phyloP scores from a whole-genome alignment of 2,113 vertebrate species.

The Entelurus aequoreus region DNA sequence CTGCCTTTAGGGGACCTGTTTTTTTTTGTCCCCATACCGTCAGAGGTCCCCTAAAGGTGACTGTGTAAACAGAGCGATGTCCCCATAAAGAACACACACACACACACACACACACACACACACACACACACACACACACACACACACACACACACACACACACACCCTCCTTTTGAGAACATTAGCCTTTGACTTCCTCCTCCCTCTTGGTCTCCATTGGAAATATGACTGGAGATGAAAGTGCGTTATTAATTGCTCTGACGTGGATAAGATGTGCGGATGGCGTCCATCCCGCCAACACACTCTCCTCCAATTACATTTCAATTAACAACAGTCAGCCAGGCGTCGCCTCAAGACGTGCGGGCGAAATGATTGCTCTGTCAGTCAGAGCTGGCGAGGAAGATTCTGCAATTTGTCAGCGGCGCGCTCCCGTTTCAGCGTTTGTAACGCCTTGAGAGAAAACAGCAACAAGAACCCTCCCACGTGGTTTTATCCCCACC shows the following conservation, averaged over 20 bases:
- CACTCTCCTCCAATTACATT: constrained; percentile 66
- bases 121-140: constrained; percentile 13
- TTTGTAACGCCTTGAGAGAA: neutral
- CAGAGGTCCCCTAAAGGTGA: no score
- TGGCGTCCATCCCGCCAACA: constrained; percentile 24
- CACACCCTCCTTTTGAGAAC: constrained; percentile 44
- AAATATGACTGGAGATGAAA: constrained; percentile 53
- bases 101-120: constrained; percentile 2
- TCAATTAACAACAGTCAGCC: constrained; percentile 71
- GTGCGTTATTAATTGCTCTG: constrained; percentile 70
- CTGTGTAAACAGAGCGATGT: no score
- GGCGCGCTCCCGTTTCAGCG: constrained; percentile 25
- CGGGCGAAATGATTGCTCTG: constrained; percentile 68
- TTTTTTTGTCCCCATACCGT: no score
- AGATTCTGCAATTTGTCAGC: constrained; percentile 54
- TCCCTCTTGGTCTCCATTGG: constrained; percentile 54
- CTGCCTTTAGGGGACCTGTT: no score
- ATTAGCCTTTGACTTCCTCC: constrained; percentile 59
- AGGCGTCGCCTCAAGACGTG: constrained; percentile 66
- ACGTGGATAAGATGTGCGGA: constrained; percentile 69
- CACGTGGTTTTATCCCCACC: no score
- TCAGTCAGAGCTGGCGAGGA: constrained; percentile 57
- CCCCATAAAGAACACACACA: no score
- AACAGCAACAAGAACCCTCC: no score
- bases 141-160: constrained; percentile 4